phyloP scores from a whole-genome alignment of 2,888 invertebrate species.

The Nomada ruficornis region DNA sequence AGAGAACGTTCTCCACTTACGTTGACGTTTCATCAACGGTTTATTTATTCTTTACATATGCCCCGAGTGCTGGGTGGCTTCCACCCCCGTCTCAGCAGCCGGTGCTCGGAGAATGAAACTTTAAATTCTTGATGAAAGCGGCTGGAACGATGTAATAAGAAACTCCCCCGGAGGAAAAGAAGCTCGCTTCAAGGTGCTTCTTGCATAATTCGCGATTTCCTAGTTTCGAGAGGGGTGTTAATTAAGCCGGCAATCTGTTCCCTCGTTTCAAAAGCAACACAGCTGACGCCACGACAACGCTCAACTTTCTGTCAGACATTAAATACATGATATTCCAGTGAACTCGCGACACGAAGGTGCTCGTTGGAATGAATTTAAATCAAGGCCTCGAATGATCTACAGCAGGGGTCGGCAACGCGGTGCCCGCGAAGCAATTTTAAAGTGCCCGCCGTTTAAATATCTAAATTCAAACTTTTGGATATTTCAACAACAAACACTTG shows the following conservation, averaged over 20 bases:
- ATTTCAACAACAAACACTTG: no score
- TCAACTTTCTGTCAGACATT: conserved; percentile 62
- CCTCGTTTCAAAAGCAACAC: conserved; percentile 45
- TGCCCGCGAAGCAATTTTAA: no score
- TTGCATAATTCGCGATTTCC: conserved; percentile 60
- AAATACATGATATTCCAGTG: conserved; percentile 48
- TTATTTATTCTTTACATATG: conserved; percentile 29
- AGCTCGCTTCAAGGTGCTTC: conserved; percentile 32
- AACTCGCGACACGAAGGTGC: not conserved
- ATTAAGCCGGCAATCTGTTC: conserved; percentile 62
- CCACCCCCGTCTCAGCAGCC: not conserved
- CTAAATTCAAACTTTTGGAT: no score
- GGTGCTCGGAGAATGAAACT: conserved; percentile 44
- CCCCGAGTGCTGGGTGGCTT: not conserved
- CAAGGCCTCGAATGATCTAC: conserved; percentile 1
- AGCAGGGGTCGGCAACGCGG: no score
- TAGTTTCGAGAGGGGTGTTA: conserved; percentile 51
- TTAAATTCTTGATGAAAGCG: conserved; percentile 59
- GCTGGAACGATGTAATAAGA: conserved; percentile 48
- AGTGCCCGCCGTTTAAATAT: no score
- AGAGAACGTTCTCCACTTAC: conserved; percentile 26
- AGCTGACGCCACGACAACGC: conserved; percentile 58
- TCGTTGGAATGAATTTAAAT: conserved; percentile 40
- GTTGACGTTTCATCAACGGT: conserved; percentile 29
- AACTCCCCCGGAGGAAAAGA: conserved; percentile 45